These are phyloP conservation scores for Epizoanthus ramosus DNA, from an alignment of 92 coral and sea anemone species.

Conservation along the genomic window DNA sequence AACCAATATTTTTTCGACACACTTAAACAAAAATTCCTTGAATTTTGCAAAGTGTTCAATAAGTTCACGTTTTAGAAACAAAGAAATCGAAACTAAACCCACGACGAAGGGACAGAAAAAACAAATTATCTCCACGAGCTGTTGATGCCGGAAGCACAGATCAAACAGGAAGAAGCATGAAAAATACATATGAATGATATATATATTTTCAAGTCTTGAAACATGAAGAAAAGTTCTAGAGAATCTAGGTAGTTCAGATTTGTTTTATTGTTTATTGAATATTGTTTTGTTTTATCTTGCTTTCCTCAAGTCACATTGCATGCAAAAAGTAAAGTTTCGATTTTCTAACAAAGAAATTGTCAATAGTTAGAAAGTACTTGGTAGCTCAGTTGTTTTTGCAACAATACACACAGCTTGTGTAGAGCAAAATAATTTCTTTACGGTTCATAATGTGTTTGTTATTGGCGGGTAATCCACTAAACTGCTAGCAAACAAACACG, in stretches of 20 bases:
- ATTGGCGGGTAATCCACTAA: not conserved
- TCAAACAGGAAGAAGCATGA: not conserved
- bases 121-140: constrained; percentile 25
- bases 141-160: not conserved
- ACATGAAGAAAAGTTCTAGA: not conserved
- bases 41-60: constrained; percentile 40
- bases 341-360: not conserved
- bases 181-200: constrained; percentile 29
- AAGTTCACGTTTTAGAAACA: constrained; percentile 62
- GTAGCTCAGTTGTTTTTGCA: not conserved
- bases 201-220: not conserved
- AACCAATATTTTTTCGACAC: constrained; percentile 46
- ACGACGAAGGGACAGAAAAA: constrained; percentile 28
- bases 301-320: not conserved
- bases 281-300: not conserved
- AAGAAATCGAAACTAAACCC: constrained; percentile 43
- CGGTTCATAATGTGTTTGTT: not conserved
- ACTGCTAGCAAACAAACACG: not conserved
- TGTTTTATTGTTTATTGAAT: not conserved
- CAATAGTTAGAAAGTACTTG: not conserved
- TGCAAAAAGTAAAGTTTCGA: not conserved
- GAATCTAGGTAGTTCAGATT: not conserved
- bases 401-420: not conserved
- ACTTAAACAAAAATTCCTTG: constrained; percentile 48
- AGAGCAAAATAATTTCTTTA: not conserved